Evolutionary conservation across 2,113 vertebrate species (phyloP), one percentile per base, ranked within the genome.

Genomic region (Sylvilagus bachmani): DNA sequence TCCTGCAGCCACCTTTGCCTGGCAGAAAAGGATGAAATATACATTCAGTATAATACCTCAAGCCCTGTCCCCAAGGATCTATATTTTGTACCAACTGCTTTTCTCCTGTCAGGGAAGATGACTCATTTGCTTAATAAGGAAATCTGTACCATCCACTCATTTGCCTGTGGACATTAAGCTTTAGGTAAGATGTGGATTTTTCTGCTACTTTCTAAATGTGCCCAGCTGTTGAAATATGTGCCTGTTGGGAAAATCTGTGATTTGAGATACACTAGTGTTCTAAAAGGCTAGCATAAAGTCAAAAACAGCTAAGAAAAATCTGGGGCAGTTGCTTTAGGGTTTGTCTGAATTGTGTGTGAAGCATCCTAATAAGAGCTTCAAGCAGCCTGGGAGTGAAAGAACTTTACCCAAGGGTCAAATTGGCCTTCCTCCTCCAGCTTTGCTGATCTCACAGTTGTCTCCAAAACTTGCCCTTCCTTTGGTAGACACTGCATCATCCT

Each of bases 151-250:
- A 49, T 62, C 67, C 22, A 64, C 61, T 90, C 92, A 62, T 86
- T 89, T 97, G 79, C 90, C 64, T 82, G 21, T 10, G 94, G 79
- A 79, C 24, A 85, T 49, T 49, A 84, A 89, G 11, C 73, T 94
- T 84, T 25, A 85, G 53, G 74, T 73, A 87, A 86, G 71, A 90
- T 10, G 78, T 44, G 27, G 49, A 58, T 71, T 71, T 93, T 92
- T 83, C 78, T 83, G 17, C 70, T 81, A 38, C 38, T 94, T 83
- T 93, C 38, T 94, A 92, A 90, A 78, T 82, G 74, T 10, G 24
- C 27, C 44, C 58, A 69, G 38, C 53, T 87, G 5, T 86, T 71
- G 29, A 19, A 58, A 25, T 73, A 16, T 67, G 58, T 44, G 36
- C 11, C 25, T 62, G 1, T 0, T 51, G 86, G 81, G 16, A 58